These are phyloP conservation scores for Amyelois transitella DNA, from an alignment of 1,140 invertebrate genomes.

Conservation along the genomic window DNA sequence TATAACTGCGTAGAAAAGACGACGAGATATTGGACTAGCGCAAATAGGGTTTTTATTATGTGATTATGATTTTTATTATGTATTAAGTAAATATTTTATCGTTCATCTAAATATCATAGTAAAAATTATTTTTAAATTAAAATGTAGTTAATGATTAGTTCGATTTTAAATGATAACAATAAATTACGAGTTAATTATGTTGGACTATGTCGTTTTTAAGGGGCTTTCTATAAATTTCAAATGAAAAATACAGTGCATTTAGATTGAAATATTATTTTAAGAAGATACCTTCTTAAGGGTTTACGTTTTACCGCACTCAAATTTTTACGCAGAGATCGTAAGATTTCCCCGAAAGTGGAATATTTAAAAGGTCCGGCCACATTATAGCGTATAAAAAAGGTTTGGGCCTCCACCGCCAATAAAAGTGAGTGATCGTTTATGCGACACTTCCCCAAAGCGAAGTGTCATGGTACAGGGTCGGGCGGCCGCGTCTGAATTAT, in stretches of 20 bases:
- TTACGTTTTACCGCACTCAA: background rate
- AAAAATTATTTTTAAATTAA: too few species aligned
- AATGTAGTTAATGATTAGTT: too few species aligned
- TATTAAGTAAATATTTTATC: too few species aligned
- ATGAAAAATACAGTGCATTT: too few species aligned
- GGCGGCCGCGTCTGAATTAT: conserved; percentile 42
- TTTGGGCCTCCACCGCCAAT: background rate
- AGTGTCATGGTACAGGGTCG: conserved; percentile 21
- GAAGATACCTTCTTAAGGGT: background rate
- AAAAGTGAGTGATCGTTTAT: background rate
- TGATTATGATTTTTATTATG: too few species aligned
- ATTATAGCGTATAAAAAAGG: background rate
- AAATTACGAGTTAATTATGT: too few species aligned
- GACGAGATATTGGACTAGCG: background rate
- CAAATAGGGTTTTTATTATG: background rate
- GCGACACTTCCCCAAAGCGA: background rate
- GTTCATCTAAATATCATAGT: too few species aligned
- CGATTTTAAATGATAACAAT: too few species aligned
- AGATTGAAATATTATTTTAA: too few species aligned
- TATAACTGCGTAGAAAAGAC: background rate
- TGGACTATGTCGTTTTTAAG: too few species aligned
- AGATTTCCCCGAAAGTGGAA: background rate
- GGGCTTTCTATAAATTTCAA: too few species aligned
- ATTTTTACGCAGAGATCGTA: background rate
- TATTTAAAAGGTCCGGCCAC: background rate